Conservation (phyloP, 2,797 vertebrate genomes). For the Yasuhikotakia modesta region DNA sequence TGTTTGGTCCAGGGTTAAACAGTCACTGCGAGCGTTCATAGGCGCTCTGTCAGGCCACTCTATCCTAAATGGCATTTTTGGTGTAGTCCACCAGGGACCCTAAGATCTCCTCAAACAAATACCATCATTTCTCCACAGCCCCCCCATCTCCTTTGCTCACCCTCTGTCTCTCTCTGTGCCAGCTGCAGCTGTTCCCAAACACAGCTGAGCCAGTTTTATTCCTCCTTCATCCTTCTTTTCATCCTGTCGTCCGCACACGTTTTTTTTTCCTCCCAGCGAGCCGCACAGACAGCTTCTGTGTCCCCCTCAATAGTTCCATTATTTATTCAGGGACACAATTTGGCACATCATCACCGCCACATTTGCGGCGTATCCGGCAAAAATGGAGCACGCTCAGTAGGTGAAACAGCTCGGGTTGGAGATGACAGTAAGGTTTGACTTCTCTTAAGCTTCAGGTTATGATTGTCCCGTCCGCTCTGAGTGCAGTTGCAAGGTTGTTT, state of each 20-base stretch:
- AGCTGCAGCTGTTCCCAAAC: constrained; percentile 60
- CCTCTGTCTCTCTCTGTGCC: constrained; percentile 56
- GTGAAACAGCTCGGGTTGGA: constrained; percentile 38
- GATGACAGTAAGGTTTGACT: constrained; percentile 45
- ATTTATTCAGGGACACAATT: constrained; percentile 51
- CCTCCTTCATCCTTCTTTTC: constrained; percentile 55
- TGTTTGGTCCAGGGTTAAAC: constrained; percentile 21
- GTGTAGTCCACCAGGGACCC: constrained; percentile 55
- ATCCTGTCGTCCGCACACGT: constrained; percentile 66
- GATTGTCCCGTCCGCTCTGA: constrained; percentile 35
- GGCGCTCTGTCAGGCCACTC: constrained; percentile 39
- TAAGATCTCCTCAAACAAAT: constrained; percentile 55
- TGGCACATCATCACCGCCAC: constrained; percentile 49
- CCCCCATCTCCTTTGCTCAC: constrained; percentile 56
- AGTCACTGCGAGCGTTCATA: constrained; percentile 32
- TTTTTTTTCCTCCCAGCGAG: constrained; percentile 38
- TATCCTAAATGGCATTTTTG: constrained; percentile 60
- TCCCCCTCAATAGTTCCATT: constrained; percentile 60
- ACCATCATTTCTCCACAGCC: constrained; percentile 57
- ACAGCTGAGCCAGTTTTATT: constrained; percentile 54
- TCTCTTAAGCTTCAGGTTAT: constrained; percentile 25
- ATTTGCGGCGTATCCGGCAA: constrained; percentile 51
- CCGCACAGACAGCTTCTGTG: constrained; percentile 57
- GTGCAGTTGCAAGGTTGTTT: constrained; percentile 43
- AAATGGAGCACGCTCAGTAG: constrained; percentile 43